Conservation (phyloP, 2,113 vertebrate genomes). For the Sylvia atricapilla region DNA sequence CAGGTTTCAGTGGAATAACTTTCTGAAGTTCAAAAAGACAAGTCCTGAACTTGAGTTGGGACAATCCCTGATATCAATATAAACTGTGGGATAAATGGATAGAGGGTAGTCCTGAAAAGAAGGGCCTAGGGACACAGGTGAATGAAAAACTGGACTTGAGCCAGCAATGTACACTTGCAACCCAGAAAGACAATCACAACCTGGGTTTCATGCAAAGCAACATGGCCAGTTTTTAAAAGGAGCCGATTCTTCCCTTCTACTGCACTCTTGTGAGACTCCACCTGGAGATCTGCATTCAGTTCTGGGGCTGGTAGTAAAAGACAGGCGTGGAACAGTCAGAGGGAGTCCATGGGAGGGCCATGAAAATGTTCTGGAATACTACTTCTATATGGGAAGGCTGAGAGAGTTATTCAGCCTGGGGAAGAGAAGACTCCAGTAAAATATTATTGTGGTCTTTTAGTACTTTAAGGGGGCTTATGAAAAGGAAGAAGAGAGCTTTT, state of each 20-base stretch:
- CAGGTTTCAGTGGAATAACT: background rate
- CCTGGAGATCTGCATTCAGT: background rate
- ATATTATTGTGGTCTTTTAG: background rate
- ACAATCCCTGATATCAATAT: background rate
- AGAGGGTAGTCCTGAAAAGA: background rate
- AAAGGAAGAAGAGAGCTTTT: background rate
- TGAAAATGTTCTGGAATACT: background rate
- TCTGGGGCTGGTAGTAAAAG: background rate
- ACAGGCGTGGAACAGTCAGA: background rate
- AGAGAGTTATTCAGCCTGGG: background rate
- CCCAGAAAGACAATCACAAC: background rate
- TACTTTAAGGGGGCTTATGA: background rate
- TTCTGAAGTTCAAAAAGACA: background rate
- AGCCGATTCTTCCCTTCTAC: background rate
- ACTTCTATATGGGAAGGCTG: background rate
- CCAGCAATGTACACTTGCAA: background rate
- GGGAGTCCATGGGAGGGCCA: too few species aligned
- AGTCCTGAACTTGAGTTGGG: background rate
- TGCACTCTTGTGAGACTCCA: background rate
- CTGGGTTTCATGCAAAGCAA: background rate
- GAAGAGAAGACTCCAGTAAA: background rate
- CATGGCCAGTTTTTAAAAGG: rapidly evolving
- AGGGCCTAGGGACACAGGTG: background rate
- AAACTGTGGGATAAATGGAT: background rate
- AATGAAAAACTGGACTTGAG: background rate